A percentile compares a stretch with the other conserved stretches of the same genome.
These are phyloP conservation scores for Calliscelio sp. DNA, from an alignment of 2,888 invertebrate genomes.

Conservation along the genomic window DNA sequence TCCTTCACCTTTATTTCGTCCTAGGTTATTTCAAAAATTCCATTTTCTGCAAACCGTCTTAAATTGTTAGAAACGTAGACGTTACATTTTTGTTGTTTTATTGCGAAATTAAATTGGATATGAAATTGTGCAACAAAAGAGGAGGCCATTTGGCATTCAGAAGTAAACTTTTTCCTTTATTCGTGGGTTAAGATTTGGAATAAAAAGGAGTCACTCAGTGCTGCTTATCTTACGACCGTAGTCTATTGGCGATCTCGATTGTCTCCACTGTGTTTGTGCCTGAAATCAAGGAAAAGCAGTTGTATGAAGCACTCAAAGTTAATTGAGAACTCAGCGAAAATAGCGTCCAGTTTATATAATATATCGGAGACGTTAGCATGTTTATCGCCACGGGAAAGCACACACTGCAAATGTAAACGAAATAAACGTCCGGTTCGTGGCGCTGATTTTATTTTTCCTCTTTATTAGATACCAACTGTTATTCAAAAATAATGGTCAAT, in stretches of 20 bases:
- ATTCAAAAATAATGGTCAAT: constrained; percentile 31
- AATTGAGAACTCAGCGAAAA: constrained; percentile 60
- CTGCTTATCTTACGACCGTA: constrained; percentile 78
- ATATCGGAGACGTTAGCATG: constrained; percentile 54
- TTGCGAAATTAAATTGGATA: constrained; percentile 36
- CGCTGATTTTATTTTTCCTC: constrained; percentile 16
- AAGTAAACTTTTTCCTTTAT: constrained; percentile 30
- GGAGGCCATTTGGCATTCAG: constrained; percentile 16
- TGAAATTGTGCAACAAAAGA: constrained; percentile 30
- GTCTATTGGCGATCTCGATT: constrained; percentile 79
- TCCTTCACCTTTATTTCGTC: too few species aligned
- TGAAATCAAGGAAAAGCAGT: constrained; percentile 74
- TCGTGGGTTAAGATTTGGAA: constrained; percentile 33
- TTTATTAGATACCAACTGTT: constrained; percentile 33
- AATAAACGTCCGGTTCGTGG: constrained; percentile 27
- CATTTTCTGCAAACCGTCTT: too few species aligned
- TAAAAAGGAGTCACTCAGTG: constrained; percentile 46
- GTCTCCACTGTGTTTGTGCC: constrained; percentile 80
- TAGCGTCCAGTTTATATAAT: constrained; percentile 58
- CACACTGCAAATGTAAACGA: constrained; percentile 39
- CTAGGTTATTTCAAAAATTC: too few species aligned
- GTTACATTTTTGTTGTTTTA: constrained; percentile 6
- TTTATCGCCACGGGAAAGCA: constrained; percentile 37
- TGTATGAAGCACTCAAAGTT: constrained; percentile 56
- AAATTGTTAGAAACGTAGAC: not conserved